phyloP scores from a whole-genome alignment of 2,888 invertebrate genomes.

The Autographa gamma region DNA sequence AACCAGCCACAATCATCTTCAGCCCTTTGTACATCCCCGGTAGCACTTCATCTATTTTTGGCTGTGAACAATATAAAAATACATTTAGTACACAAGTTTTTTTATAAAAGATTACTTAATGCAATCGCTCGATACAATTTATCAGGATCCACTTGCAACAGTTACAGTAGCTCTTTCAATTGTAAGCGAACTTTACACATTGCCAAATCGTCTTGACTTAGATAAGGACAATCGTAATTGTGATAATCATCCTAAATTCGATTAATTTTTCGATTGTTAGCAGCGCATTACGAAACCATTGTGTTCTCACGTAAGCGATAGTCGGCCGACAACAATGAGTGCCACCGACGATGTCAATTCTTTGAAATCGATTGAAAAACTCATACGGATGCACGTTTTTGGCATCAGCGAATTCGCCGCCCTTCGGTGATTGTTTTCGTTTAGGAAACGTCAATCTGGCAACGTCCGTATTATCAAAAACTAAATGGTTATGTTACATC shows the following conservation, averaged over 20 bases:
- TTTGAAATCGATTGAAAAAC: conserved; percentile 87
- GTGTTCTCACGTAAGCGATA: conserved; percentile 87
- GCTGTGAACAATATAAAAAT: conserved; percentile 69
- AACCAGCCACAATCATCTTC: conserved; percentile 92
- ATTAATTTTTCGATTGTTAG: conserved; percentile 69
- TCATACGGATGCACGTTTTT: conserved; percentile 87
- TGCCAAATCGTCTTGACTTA: conserved; percentile 48
- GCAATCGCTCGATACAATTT: background rate
- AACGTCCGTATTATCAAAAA: conserved; percentile 55
- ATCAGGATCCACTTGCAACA: background rate
- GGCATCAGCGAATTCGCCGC: conserved; percentile 85
- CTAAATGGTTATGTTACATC: conserved; percentile 28
- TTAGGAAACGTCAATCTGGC: conserved; percentile 68
- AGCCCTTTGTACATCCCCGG: conserved; percentile 90
- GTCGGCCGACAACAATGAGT: conserved; percentile 85
- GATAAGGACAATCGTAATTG: conserved; percentile 60
- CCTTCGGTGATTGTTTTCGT: conserved; percentile 77
- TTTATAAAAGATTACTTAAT: background rate
- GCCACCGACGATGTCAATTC: conserved; percentile 87
- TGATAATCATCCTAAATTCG: conserved; percentile 73
- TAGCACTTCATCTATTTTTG: conserved; percentile 79
- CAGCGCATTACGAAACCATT: conserved; percentile 81
- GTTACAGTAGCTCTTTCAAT: background rate
- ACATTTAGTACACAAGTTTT: conserved; percentile 33
- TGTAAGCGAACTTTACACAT: conserved; percentile 23